Conservation (phyloP, 2,113 vertebrate genomes). For the Epinephelus lanceolatus region DNA sequence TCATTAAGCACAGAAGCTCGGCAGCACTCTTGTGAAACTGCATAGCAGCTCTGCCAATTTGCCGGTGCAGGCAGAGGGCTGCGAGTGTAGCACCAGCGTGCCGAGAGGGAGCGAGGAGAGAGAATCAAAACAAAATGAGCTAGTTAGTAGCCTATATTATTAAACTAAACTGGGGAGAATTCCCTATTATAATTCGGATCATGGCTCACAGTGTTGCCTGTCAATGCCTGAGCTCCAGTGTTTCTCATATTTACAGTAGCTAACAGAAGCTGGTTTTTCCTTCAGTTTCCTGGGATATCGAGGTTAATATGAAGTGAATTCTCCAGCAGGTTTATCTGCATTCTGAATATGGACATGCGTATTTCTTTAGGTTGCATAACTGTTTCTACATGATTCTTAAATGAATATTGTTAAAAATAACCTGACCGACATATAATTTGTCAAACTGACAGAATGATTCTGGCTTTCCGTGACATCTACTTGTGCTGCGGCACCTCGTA, state of each 20-base stretch:
- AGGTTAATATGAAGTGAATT: not conserved
- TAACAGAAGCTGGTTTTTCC: slow-evolving; percentile 35
- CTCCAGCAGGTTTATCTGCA: not conserved
- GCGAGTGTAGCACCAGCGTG: slow-evolving; percentile 49
- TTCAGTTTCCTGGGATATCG: slow-evolving; percentile 7
- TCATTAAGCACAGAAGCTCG: slow-evolving; percentile 80
- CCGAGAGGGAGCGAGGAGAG: slow-evolving; percentile 39
- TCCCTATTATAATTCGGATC: slow-evolving; percentile 58
- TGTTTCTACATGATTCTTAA: not conserved
- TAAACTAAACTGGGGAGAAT: slow-evolving; percentile 67
- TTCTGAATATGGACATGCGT: not conserved
- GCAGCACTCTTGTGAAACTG: slow-evolving; percentile 71
- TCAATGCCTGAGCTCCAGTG: slow-evolving; percentile 44
- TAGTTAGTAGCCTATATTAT: slow-evolving; percentile 71
- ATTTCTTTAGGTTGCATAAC: not conserved
- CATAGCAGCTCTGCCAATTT: slow-evolving; percentile 77
- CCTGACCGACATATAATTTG: slow-evolving; percentile 5
- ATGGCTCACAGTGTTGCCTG: slow-evolving; percentile 36
- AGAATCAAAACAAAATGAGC: slow-evolving; percentile 68
- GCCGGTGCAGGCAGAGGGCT: slow-evolving; percentile 59
- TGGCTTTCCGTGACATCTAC: slow-evolving; percentile 44
- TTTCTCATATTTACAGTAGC: slow-evolving; percentile 44
- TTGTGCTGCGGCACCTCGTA: slow-evolving; percentile 51
- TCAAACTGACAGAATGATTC: slow-evolving; percentile 14
- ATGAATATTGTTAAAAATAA: not conserved